Percentiles rank a stretch among this genome's conserved stretches.
Evolutionary conservation across 2,797 vertebrate species (phyloP).

Genomic region (Sciurus carolinensis): DNA sequence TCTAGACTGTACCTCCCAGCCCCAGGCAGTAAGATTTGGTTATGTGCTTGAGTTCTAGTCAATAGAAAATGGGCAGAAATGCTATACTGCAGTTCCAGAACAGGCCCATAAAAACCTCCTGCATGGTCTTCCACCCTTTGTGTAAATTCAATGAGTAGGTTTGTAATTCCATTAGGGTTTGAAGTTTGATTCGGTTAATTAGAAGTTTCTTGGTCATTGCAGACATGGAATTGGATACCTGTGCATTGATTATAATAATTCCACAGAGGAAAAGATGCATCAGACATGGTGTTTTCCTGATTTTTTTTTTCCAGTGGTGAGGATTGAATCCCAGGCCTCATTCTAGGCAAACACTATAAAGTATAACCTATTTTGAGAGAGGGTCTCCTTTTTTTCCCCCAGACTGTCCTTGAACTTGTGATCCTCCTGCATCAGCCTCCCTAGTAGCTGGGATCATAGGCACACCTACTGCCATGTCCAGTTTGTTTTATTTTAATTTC

Average conservation of each 20-base stretch:
- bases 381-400: no score
- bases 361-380: no score
- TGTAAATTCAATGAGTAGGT: neutral
- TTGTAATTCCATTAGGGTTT: neutral
- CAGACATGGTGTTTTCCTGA: neutral
- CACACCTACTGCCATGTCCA: neutral
- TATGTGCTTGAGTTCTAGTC: neutral
- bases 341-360: no score
- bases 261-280: neutral
- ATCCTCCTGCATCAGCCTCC: no score
- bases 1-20: neutral
- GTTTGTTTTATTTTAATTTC: constrained; percentile 25
- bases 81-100: neutral
- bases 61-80: neutral
- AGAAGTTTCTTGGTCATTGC: constrained; percentile 20
- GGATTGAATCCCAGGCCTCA: no score
- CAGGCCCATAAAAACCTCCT: neutral
- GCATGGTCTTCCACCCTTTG: neutral
- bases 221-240: neutral
- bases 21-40: neutral
- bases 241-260: neutral
- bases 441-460: no score
- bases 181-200: neutral
- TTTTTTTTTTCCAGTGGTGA: no score
- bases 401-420: no score